A percentile compares a stretch with the other conserved stretches of the same genome.
Evolutionary conservation across 2,888 invertebrate genomes (phyloP).

Genomic region (Rhodophaea formosa): DNA sequence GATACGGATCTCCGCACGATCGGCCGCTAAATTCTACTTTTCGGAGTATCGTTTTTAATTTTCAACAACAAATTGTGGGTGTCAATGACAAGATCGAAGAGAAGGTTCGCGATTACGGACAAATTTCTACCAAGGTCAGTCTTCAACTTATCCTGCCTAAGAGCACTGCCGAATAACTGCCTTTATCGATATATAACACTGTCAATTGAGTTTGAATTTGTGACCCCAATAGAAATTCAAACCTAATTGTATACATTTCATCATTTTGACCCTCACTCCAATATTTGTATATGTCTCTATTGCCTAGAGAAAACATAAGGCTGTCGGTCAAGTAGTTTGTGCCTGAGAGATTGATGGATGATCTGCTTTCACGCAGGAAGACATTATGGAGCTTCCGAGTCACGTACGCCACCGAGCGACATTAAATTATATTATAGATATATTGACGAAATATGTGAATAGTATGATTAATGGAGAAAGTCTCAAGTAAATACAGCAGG

Average conservation of each 20-base stretch:
- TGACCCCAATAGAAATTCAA: too few relatives aligned
- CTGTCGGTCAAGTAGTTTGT: too few relatives aligned
- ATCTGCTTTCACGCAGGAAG: neutral
- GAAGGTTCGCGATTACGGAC: conserved; percentile 77
- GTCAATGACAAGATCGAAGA: conserved; percentile 81
- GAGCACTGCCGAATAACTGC: too few relatives aligned
- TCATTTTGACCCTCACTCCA: too few relatives aligned
- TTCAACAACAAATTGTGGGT: conserved; percentile 61
- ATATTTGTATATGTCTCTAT: too few relatives aligned
- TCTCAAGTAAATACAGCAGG: neutral
- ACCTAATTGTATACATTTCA: too few relatives aligned
- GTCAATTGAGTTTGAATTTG: too few relatives aligned
- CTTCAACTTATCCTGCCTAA: conserved; percentile 16
- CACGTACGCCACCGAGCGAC: neutral
- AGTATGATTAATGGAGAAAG: neutral
- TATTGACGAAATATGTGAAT: neutral
- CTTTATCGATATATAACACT: too few relatives aligned
- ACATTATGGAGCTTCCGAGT: neutral
- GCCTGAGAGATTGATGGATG: conserved; percentile 6
- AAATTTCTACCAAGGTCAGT: conserved; percentile 78
- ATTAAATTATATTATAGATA: neutral
- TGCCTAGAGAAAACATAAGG: too few relatives aligned
- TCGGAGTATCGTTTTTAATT: conserved; percentile 60
- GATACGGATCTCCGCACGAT: conserved; percentile 43
- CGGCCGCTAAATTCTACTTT: conserved; percentile 57